Evolutionary conservation across 2,113 vertebrate genomes (phyloP).

Genomic region (Rostratula benghalensis): DNA sequence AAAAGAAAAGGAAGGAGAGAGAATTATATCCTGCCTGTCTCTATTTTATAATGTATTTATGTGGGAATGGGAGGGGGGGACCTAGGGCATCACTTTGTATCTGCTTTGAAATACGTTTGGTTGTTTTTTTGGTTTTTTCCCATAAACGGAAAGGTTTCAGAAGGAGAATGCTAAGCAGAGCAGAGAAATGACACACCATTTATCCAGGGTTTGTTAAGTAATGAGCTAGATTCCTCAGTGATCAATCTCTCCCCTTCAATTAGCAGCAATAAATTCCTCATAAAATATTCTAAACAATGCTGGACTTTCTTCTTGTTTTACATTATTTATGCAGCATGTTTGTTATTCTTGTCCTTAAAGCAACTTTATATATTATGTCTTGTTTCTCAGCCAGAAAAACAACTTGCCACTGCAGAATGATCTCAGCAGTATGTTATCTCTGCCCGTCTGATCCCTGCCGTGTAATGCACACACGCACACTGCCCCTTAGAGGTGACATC

Average conservation of each 20-base stretch:
- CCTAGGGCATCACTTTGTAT: background rate
- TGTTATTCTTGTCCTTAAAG: conserved; percentile 61
- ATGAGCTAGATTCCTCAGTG: conserved; percentile 42
- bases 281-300: conserved; percentile 62
- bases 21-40: background rate
- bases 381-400: conserved; percentile 52
- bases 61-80: background rate
- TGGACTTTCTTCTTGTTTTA: conserved; percentile 45
- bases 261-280: conserved; percentile 68
- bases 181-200: conserved; percentile 39
- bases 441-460: background rate
- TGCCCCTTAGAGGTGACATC: conserved; percentile 72
- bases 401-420: background rate
- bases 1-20: background rate
- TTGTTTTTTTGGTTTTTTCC: background rate
- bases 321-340: conserved; percentile 57
- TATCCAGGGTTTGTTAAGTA: conserved; percentile 64
- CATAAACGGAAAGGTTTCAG: conserved; percentile 1
- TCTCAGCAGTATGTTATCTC: background rate
- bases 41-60: conserved; percentile 21
- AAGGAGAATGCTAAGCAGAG: conserved; percentile 43
- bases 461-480: conserved; percentile 55
- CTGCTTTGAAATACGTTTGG: background rate
- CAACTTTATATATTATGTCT: conserved; percentile 56
- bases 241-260: conserved; percentile 62